Percentiles rank a stretch among this genome's conserved stretches.
These are phyloP conservation scores for Ceyx melanurus DNA, from an alignment of 2,113 vertebrate genomes.

Conservation along the genomic window DNA sequence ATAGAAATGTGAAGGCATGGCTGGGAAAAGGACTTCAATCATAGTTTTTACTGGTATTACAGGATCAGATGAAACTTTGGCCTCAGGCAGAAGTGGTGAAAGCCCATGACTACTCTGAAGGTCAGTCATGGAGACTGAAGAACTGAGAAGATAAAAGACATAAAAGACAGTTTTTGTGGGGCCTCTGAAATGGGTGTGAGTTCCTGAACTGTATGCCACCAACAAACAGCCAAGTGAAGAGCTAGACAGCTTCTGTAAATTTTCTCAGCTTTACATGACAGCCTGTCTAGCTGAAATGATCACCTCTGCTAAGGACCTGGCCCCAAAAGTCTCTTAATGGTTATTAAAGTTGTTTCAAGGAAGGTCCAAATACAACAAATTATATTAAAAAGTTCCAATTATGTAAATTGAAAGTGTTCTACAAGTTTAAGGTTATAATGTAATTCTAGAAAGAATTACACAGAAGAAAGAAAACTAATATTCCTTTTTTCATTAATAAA, in stretches of 20 bases:
- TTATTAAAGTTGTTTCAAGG: background rate
- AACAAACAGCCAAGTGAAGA: background rate
- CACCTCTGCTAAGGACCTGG: background rate
- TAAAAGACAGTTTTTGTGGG: background rate
- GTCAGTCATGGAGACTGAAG: rapidly evolving
- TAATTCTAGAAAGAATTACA: background rate
- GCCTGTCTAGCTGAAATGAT: background rate
- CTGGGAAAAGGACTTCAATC: background rate
- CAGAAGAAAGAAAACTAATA: background rate
- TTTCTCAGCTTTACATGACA: background rate
- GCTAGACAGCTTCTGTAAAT: background rate
- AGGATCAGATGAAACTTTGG: background rate
- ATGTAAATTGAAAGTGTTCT: background rate
- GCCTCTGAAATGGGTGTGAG: background rate
- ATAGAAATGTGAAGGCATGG: rapidly evolving
- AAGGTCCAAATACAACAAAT: background rate
- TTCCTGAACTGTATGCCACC: background rate
- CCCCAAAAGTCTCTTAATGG: background rate
- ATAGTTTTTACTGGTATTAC: background rate
- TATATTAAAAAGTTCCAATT: background rate
- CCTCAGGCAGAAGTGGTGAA: background rate
- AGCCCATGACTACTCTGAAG: background rate
- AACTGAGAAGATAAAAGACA: background rate
- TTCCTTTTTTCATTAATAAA: background rate
- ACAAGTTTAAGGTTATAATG: background rate